A percentile compares a stretch with the other conserved stretches of the same genome.
These are phyloP conservation scores for Syndactyla subalaris DNA, from an alignment of 2,797 vertebrate species.

Conservation along the genomic window DNA sequence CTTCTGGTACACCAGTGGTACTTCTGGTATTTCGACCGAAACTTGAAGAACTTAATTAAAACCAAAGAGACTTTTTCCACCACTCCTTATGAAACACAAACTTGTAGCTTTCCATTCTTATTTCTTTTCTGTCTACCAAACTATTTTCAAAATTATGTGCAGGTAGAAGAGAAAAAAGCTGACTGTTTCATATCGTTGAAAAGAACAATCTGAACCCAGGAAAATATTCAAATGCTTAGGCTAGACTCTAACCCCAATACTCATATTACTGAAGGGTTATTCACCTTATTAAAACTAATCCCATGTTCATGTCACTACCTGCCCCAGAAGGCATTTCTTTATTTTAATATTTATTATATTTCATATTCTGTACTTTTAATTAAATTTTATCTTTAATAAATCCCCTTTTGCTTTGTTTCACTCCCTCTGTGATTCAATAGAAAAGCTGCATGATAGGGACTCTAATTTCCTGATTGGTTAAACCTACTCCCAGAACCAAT, in stretches of 20 bases:
- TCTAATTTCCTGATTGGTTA: slow-evolving; percentile 33
- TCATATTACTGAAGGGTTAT: slow-evolving; percentile 31
- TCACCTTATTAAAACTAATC: slow-evolving; percentile 56
- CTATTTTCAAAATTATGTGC: background rate
- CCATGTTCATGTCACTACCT: slow-evolving; percentile 42
- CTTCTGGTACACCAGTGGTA: background rate
- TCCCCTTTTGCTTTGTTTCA: slow-evolving; percentile 40
- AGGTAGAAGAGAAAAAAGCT: background rate
- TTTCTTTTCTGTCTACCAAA: background rate
- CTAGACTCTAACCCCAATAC: slow-evolving; percentile 1
- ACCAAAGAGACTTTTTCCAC: background rate
- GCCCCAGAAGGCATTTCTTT: slow-evolving; percentile 29
- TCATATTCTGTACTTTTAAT: slow-evolving; percentile 41
- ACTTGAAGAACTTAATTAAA: slow-evolving; percentile 21
- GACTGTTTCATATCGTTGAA: background rate
- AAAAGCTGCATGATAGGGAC: background rate
- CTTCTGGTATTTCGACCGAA: background rate
- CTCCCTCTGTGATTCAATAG: background rate
- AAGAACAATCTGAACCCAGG: background rate
- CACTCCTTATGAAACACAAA: background rate
- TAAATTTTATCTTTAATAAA: slow-evolving; percentile 52
- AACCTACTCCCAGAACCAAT: background rate
- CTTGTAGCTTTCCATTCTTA: background rate
- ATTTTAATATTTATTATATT: slow-evolving; percentile 56
- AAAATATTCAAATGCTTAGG: background rate